Evolutionary conservation across 2,888 invertebrate species (phyloP), one percentile per base, ranked within the genome.

Genomic region (Epirrhoe alternata): DNA sequence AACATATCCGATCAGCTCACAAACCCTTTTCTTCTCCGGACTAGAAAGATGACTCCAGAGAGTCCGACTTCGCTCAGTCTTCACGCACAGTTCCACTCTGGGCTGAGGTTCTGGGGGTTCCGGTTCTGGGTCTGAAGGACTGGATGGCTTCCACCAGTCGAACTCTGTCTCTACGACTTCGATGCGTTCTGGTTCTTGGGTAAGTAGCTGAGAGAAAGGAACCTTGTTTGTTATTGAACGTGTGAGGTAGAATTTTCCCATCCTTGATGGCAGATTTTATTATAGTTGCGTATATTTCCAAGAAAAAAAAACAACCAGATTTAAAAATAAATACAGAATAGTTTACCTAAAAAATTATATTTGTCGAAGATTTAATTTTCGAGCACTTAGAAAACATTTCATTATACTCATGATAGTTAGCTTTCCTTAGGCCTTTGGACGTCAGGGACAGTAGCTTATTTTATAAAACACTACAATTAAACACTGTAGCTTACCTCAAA

Each of bases 21-120:
- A 95, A 17, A 95, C 91, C 62, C 90, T 92, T 75, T 92, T 90
- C 81, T 93, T 95, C 76, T 96, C 95, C 24, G 95, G 95, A 66
- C 95, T 94, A 0, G 95, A 94, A 45, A 96, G 90, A 72, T 95
- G 94, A 24, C 95, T 94, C 93, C 95, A 95, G 45, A 94, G 78
- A 0, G 92, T 94, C 70, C 92, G 87, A 51, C 92, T 90, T 59
- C 94, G 90, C 70, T 94, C 94, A 0, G 90, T 90, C 75, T 93
- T 93, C 0, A 94, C 94, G 73, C 93, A 92, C 35, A 95, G 83
- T 71, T 93, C 91, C 35, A 90, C 89, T 4, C 85, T 85, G 0
- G 74, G 68, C 65, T 77, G 82, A 6, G 64, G 17, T 1, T 78
- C 77, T 10, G 38, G 14, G 0, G 86, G 87, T 3, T 31, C 49